phyloP scores from a whole-genome alignment of 2,888 invertebrate species.

The Sceliomorpha sp. region DNA sequence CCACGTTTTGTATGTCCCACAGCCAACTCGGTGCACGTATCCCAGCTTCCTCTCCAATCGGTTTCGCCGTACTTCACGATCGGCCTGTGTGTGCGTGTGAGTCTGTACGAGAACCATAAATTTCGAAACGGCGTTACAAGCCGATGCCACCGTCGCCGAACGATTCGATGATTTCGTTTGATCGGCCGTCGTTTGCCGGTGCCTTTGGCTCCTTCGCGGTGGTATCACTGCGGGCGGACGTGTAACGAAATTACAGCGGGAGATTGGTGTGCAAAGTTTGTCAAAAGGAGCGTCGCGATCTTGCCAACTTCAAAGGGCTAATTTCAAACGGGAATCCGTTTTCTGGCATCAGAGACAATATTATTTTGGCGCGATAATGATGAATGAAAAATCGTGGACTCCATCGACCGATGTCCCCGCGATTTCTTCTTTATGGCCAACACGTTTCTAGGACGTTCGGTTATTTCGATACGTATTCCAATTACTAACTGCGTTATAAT shows the following conservation, averaged over 20 bases:
- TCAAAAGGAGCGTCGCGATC: conserved; percentile 37
- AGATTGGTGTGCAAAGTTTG: conserved; percentile 33
- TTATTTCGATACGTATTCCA: no score
- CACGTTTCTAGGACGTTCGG: no score
- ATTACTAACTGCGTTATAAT: no score
- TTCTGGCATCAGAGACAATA: background rate
- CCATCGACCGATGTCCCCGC: no score
- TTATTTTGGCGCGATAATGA: background rate
- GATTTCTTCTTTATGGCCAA: no score
- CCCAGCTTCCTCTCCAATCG: conserved; percentile 47
- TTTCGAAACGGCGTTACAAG: conserved; percentile 53
- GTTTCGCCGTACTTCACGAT: conserved; percentile 31
- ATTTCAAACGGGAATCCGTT: conserved; percentile 37
- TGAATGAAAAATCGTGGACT: background rate
- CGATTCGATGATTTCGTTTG: conserved; percentile 65
- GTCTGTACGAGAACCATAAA: conserved; percentile 50
- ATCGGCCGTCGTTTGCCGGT: conserved; percentile 58
- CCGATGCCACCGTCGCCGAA: conserved; percentile 55
- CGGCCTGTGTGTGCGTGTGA: conserved; percentile 43
- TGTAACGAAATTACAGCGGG: conserved; percentile 38
- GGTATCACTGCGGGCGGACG: conserved; percentile 28
- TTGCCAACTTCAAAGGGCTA: conserved; percentile 41
- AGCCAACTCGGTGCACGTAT: conserved; percentile 43
- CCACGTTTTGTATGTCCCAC: conserved; percentile 45
- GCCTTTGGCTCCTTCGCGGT: conserved; percentile 48